These are phyloP conservation scores for cat (Felis catus) DNA, from an alignment of 2,113 vertebrate genomes.

Conservation along the genomic window F.catus_Fca126_mat1.0 CM031416.1:126412001-126412500, in stretches of 20 bases:
- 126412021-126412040: not conserved
- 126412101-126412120: not conserved
- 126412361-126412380: not conserved
- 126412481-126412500: not conserved
- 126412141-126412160: not conserved
- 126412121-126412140: not conserved
- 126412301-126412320: not conserved
- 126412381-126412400: not conserved
- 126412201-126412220: not conserved
- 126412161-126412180: not conserved
- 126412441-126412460: not conserved
- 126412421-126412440: not conserved
- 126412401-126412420: not conserved
- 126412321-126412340: not conserved
- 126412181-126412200: not conserved
- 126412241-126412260: not conserved
- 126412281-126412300: not conserved
- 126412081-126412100: not conserved
- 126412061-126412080: not conserved
- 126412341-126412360: not conserved
- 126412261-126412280: not conserved
- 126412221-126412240: not conserved
- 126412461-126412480: not conserved
- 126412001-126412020: not conserved
- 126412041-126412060: not conserved